Evolutionary conservation across 2,113 vertebrate genomes (phyloP).

Genomic region (Tinamus guttatus): DNA sequence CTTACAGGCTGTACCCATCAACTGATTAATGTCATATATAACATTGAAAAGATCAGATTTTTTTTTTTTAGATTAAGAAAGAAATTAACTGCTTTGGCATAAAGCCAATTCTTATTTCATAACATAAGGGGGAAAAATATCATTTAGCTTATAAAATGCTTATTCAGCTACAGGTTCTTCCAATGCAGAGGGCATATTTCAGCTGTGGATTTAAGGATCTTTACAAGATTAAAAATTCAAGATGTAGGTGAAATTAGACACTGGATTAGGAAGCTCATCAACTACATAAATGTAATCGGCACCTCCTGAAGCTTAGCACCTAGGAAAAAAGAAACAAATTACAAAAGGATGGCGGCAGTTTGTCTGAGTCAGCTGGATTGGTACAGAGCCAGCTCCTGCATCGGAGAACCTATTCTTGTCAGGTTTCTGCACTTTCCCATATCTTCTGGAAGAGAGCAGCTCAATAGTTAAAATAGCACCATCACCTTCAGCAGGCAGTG

Average conservation of each 20-base stretch:
- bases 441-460: neutral
- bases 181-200: neutral
- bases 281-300: neutral
- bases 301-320: neutral
- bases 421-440: neutral
- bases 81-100: conserved; percentile 29
- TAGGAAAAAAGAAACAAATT: neutral
- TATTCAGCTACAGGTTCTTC: neutral
- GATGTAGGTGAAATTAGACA: conserved; percentile 31
- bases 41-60: neutral
- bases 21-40: conserved; percentile 32
- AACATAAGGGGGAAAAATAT: neutral
- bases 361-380: conserved; percentile 40
- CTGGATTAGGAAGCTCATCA: conserved; percentile 12
- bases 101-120: conserved; percentile 9
- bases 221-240: conserved; percentile 46
- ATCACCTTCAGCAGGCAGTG: neutral
- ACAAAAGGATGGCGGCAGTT: neutral
- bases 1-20: neutral
- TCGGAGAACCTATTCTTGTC: conserved; percentile 12
- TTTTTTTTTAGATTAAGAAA: neutral
- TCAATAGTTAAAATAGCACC: neutral
- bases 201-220: neutral
- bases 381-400: neutral
- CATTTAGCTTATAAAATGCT: neutral